These are phyloP conservation scores for Germaria angustata DNA, from an alignment of 2,888 invertebrate species.

Conservation along the genomic window DNA sequence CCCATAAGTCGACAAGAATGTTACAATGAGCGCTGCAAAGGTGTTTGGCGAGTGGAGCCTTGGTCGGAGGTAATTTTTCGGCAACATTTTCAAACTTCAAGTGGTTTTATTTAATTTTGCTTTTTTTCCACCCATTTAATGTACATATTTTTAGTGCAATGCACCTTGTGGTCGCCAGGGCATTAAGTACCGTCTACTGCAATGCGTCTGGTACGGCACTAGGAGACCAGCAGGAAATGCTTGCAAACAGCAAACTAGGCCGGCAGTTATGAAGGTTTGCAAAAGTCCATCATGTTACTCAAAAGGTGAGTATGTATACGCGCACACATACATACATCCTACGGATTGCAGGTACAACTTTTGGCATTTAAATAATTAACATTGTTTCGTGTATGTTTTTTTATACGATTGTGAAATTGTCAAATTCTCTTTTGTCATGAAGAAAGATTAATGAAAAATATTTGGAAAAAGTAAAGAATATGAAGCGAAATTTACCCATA, in stretches of 20 bases:
- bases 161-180: slow-evolving; percentile 91
- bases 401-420: too few relatives aligned
- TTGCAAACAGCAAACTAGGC: slow-evolving; percentile 88
- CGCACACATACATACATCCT: too few relatives aligned
- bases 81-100: not conserved
- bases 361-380: too few relatives aligned
- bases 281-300: slow-evolving; percentile 84
- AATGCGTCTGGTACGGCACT: slow-evolving; percentile 95
- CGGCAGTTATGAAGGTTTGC: slow-evolving; percentile 89
- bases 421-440: too few relatives aligned
- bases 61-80: slow-evolving; percentile 91
- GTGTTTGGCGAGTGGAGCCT: slow-evolving; percentile 93
- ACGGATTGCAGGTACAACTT: too few relatives aligned
- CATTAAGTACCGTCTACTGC: slow-evolving; percentile 91
- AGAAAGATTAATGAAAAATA: too few relatives aligned
- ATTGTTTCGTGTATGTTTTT: too few relatives aligned
- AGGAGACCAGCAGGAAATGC: slow-evolving; percentile 91
- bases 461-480: too few relatives aligned
- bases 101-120: slow-evolving; percentile 41
- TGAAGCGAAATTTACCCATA: too few relatives aligned
- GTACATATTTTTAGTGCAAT: slow-evolving; percentile 87
- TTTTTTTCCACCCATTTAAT: too few relatives aligned
- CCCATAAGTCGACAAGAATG: slow-evolving; percentile 91
- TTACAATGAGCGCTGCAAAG: slow-evolving; percentile 89
- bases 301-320: slow-evolving; percentile 81